These are phyloP conservation scores for Platygyra sinensis DNA, from an alignment of 64 coral and sea anemone genomes.

Conservation along the genomic window DNA sequence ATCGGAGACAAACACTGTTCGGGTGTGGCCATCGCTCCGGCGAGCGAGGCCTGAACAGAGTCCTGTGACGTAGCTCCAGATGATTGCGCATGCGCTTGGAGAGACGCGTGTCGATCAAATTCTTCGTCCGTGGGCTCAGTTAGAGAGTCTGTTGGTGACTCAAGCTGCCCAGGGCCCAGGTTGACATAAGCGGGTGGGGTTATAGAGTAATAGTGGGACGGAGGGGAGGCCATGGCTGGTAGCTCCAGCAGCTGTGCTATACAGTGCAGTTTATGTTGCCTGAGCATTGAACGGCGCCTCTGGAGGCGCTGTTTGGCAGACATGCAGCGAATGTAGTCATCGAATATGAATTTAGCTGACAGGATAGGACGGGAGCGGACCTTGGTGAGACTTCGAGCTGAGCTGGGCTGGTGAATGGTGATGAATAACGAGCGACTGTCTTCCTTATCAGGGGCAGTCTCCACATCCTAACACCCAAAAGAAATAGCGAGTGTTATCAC, in stretches of 20 bases:
- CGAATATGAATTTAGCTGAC: slow-evolving; percentile 97
- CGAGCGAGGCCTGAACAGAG: slow-evolving; percentile 30
- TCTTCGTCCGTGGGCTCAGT: slow-evolving; percentile 25
- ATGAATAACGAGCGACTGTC: slow-evolving; percentile 99
- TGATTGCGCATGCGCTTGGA: slow-evolving; percentile 10
- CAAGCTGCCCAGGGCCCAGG: slow-evolving; percentile 55
- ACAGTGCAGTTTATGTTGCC: slow-evolving; percentile 91
- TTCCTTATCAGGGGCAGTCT: slow-evolving; percentile 92
- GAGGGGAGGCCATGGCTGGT: slow-evolving; percentile 90
- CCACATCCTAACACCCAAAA: slow-evolving; percentile 81
- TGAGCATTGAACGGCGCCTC: slow-evolving; percentile 80
- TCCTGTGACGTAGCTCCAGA: neutral
- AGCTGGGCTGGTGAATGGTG: slow-evolving; percentile 95
- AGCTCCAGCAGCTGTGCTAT: slow-evolving; percentile 96
- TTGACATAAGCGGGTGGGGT: slow-evolving; percentile 90
- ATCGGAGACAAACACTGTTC: slow-evolving; percentile 72
- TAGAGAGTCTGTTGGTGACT: slow-evolving; percentile 40
- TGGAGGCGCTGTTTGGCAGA: slow-evolving; percentile 95
- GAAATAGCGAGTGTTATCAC: neutral
- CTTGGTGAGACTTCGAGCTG: slow-evolving; percentile 82
- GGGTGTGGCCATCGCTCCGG: slow-evolving; percentile 55
- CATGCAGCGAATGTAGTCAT: slow-evolving; percentile 99
- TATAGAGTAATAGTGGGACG: slow-evolving; percentile 86
- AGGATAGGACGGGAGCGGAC: slow-evolving; percentile 89
- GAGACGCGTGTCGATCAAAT: slow-evolving; percentile 33